Percentiles rank a stretch among this genome's conserved stretches.
Conservation (phyloP, 1,140 invertebrate species). For the Epicauta chinensis region DNA sequence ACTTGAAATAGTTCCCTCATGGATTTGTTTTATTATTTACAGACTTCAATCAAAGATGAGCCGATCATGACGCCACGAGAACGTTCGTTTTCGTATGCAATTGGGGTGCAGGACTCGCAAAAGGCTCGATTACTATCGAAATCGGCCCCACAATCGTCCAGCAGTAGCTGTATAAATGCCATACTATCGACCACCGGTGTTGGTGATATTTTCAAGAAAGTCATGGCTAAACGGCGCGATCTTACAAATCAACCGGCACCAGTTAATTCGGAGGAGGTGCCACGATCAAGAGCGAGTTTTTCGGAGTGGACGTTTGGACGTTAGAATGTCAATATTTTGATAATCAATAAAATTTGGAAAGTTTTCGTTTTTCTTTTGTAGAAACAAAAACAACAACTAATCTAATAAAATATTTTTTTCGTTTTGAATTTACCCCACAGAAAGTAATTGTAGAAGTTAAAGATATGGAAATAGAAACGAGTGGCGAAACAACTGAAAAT, state of each 20-base stretch:
- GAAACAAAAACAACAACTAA: too few species aligned
- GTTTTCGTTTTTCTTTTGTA: conserved; percentile 1
- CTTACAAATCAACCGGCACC: conserved; percentile 18
- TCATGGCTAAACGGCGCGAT: conserved; percentile 37
- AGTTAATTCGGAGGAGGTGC: conserved; percentile 28
- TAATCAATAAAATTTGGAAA: conserved; percentile 10
- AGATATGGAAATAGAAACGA: conserved; percentile 2
- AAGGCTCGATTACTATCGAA: conserved; percentile 28
- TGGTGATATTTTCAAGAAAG: conserved; percentile 39
- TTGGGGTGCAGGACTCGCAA: conserved; percentile 28
- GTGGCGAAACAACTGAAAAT: conserved; percentile 1
- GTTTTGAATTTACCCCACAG: too few species aligned
- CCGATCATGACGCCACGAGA: conserved; percentile 20
- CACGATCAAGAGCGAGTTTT: conserved; percentile 23
- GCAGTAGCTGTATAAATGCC: conserved; percentile 39
- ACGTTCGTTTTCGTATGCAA: conserved; percentile 28
- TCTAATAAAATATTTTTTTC: too few species aligned
- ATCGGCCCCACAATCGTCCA: conserved; percentile 31
- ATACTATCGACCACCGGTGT: conserved; percentile 37
- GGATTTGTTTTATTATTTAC: conserved; percentile 4
- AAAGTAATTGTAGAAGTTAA: conserved; percentile 10
- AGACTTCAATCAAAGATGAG: conserved; percentile 28
- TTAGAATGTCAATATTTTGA: conserved; percentile 3
- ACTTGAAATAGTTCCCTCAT: too few species aligned
- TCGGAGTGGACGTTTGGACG: conserved; percentile 3